Evolutionary conservation across 2,888 invertebrate genomes (phyloP).

Genomic region (Physocephala rufipes): DNA sequence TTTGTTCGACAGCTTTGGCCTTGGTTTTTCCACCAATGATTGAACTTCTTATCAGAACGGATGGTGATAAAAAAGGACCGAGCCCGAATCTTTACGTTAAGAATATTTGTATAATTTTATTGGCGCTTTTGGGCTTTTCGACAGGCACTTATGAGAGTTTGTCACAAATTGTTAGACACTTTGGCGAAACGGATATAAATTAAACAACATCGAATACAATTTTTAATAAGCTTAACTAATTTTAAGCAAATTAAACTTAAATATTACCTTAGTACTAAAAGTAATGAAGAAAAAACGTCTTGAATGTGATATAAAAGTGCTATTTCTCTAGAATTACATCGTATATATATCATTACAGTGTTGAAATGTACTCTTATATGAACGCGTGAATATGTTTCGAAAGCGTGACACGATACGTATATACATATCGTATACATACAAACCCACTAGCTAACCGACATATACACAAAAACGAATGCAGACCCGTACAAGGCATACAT

Average conservation of each 20-base stretch:
- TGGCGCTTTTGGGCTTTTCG: constrained; percentile 76
- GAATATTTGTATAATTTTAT: constrained; percentile 72
- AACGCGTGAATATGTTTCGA: no score
- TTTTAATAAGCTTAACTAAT: not conserved
- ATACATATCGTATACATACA: not conserved
- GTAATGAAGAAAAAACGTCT: constrained; percentile 4
- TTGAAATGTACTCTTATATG: not conserved
- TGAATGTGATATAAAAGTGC: constrained; percentile 18
- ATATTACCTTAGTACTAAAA: not conserved
- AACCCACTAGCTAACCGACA: not conserved
- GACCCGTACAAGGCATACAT: not conserved
- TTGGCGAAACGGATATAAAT: constrained; percentile 49
- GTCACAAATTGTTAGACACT: constrained; percentile 58
- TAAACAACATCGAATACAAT: constrained; percentile 10
- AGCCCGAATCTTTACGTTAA: constrained; percentile 68
- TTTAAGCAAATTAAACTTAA: constrained; percentile 1
- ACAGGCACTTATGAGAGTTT: constrained; percentile 82
- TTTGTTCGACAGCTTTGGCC: constrained; percentile 87
- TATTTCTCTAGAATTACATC: constrained; percentile 16
- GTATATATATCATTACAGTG: not conserved
- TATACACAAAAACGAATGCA: not conserved
- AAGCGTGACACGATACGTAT: not conserved
- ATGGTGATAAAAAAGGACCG: constrained; percentile 66
- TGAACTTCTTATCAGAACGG: constrained; percentile 77
- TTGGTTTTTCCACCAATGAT: constrained; percentile 89